A percentile compares a stretch with the other conserved stretches of the same genome.
These are phyloP conservation scores for Odontocolon sp. DNA, from an alignment of 2,888 invertebrate species.

Conservation along the genomic window DNA sequence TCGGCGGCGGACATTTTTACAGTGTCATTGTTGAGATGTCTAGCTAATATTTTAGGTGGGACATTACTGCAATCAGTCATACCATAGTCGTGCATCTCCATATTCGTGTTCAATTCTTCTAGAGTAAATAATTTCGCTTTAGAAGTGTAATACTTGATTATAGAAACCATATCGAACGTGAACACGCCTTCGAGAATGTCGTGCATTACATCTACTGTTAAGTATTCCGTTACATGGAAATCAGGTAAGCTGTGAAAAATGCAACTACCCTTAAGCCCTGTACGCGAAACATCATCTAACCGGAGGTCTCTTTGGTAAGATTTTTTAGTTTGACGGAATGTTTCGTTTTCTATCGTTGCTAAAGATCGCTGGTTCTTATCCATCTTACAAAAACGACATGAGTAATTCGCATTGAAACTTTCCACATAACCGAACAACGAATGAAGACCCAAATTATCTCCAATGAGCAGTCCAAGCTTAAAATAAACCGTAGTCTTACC, in stretches of 20 bases:
- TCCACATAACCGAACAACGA: constrained; percentile 56
- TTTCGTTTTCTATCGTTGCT: constrained; percentile 27
- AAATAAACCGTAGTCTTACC: constrained; percentile 40
- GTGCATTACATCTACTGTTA: constrained; percentile 45
- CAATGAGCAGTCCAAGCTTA: constrained; percentile 45
- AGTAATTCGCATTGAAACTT: constrained; percentile 46
- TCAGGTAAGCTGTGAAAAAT: constrained; percentile 22
- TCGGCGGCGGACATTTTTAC: constrained; percentile 56
- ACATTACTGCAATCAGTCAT: constrained; percentile 19
- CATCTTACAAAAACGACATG: constrained; percentile 57
- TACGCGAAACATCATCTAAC: not conserved
- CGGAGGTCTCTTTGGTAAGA: constrained; percentile 11
- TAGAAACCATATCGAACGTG: constrained; percentile 13
- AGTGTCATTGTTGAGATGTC: constrained; percentile 39
- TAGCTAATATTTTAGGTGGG: constrained; percentile 12
- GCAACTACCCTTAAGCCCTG: constrained; percentile 28
- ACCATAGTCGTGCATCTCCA: constrained; percentile 12
- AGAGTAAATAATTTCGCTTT: constrained; percentile 32
- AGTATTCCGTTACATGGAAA: constrained; percentile 42
- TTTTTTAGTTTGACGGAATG: constrained; percentile 1
- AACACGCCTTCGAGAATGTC: constrained; percentile 49
- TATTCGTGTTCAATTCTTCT: constrained; percentile 12
- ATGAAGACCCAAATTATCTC: constrained; percentile 58
- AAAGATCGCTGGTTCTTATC: constrained; percentile 37
- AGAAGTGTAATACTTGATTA: constrained; percentile 24